These are phyloP conservation scores for Oryzias melastigma DNA, from an alignment of 2,113 vertebrate genomes.

Conservation along the genomic window DNA sequence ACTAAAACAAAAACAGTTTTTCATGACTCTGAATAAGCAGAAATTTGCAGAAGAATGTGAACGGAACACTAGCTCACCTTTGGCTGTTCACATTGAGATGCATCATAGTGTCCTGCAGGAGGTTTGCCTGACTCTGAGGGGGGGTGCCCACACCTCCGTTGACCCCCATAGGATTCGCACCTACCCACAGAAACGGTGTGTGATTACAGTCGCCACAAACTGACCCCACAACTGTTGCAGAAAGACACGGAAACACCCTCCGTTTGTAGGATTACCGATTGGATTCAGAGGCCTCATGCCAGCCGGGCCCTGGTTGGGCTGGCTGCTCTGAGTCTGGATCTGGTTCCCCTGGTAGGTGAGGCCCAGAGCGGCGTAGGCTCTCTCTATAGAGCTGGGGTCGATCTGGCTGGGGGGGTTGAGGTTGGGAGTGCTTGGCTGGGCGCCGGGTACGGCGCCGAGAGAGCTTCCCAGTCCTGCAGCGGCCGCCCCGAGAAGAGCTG, in stretches of 20 bases:
- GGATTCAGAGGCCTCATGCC: slow-evolving; percentile 85
- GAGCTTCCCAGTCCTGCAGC: slow-evolving; percentile 84
- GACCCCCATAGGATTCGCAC: slow-evolving; percentile 89
- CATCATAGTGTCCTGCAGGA: slow-evolving; percentile 91
- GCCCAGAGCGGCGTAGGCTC: slow-evolving; percentile 94
- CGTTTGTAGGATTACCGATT: slow-evolving; percentile 26
- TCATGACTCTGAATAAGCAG: too few species aligned
- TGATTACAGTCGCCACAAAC: not conserved
- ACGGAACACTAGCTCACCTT: slow-evolving; percentile 71
- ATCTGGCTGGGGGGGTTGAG: slow-evolving; percentile 93
- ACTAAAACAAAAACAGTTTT: slow-evolving; percentile 32
- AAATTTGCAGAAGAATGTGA: too few species aligned
- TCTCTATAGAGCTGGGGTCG: slow-evolving; percentile 97
- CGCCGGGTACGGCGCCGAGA: slow-evolving; percentile 83
- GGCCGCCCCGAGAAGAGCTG: slow-evolving; percentile 87
- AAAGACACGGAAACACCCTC: not conserved
- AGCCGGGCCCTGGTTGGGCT: slow-evolving; percentile 81
- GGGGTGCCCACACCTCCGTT: slow-evolving; percentile 90
- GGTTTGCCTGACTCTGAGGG: slow-evolving; percentile 76
- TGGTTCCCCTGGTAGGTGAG: slow-evolving; percentile 97
- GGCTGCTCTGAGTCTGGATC: slow-evolving; percentile 83
- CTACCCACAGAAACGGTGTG: slow-evolving; percentile 54
- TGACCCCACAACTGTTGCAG: not conserved
- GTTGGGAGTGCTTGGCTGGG: slow-evolving; percentile 84
- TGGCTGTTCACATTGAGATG: slow-evolving; percentile 91